Percentiles rank a stretch among this genome's conserved stretches.
These are phyloP conservation scores for Hypolimnas misippus DNA, from an alignment of 2,888 invertebrate genomes.

Conservation along the genomic window DNA sequence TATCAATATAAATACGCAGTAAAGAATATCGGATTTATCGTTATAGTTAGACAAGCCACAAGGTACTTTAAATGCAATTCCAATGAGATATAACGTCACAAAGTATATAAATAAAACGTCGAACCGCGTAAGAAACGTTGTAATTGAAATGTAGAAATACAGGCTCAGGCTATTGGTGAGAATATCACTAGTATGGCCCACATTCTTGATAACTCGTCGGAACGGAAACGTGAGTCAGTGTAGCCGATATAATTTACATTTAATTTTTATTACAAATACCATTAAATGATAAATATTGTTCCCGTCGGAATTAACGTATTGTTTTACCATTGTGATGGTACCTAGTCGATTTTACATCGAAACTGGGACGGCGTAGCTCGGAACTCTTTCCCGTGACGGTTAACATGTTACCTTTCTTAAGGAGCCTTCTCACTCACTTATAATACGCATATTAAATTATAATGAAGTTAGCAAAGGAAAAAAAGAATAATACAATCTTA, in stretches of 20 bases:
- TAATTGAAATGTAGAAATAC: constrained; percentile 57
- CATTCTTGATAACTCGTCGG: constrained; percentile 74
- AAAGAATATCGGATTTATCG: not conserved
- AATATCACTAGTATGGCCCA: constrained; percentile 66
- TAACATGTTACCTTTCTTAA: constrained; percentile 33
- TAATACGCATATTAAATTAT: not conserved
- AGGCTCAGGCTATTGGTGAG: constrained; percentile 53
- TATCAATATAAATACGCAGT: too few relatives aligned
- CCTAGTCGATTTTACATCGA: constrained; percentile 51
- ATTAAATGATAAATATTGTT: constrained; percentile 39
- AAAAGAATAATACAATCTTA: too few relatives aligned
- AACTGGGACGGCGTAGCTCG: constrained; percentile 63
- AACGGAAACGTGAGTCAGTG: constrained; percentile 73
- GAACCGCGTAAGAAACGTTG: constrained; percentile 41
- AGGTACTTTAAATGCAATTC: not conserved
- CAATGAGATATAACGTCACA: not conserved
- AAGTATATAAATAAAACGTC: constrained; percentile 30
- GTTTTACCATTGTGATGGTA: constrained; percentile 31
- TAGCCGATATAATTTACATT: constrained; percentile 44
- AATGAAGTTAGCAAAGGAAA: not conserved
- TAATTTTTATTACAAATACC: constrained; percentile 37
- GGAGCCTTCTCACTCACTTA: constrained; percentile 21
- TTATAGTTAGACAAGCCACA: not conserved
- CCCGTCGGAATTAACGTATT: constrained; percentile 44
- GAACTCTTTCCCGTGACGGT: constrained; percentile 78